Evolutionary conservation across 2,797 vertebrate genomes (phyloP).

Genomic region (Heterohyrax brucei): DNA sequence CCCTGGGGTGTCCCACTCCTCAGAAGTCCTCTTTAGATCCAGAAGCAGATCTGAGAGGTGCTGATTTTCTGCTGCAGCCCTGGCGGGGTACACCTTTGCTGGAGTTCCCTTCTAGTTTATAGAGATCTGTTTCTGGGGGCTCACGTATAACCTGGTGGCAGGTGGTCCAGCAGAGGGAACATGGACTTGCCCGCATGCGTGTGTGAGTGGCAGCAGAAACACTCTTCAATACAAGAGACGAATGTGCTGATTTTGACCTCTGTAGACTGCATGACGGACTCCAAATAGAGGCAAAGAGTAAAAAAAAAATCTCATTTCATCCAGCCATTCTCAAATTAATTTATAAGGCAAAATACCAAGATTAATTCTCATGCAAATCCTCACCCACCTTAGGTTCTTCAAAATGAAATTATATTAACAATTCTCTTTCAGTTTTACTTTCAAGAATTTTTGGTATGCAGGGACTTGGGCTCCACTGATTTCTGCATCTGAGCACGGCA

Average conservation of each 20-base stretch:
- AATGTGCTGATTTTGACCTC: constrained; percentile 56
- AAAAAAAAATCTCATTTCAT: background rate
- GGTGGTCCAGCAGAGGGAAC: background rate
- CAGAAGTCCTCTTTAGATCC: background rate
- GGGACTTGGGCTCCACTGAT: background rate
- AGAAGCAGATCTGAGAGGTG: background rate
- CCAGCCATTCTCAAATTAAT: background rate
- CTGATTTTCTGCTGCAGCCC: fast-evolving
- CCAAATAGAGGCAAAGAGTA: background rate
- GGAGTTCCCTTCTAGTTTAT: fast-evolving
- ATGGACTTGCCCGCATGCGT: fast-evolving
- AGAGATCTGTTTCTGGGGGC: background rate
- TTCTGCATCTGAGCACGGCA: background rate
- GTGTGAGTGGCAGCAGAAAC: background rate
- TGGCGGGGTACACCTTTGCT: fast-evolving
- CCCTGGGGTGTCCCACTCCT: background rate
- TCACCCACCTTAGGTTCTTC: constrained; percentile 17
- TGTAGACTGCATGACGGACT: background rate
- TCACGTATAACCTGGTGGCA: background rate
- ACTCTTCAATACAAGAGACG: constrained; percentile 40
- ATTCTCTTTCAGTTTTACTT: constrained; percentile 55
- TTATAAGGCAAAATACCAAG: constrained; percentile 65
- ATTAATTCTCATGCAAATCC: constrained; percentile 57
- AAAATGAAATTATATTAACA: constrained; percentile 59
- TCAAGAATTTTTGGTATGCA: background rate